These are phyloP conservation scores for Diadegma fenestrale DNA, from an alignment of 2,888 invertebrate species.

Conservation along the genomic window DNA sequence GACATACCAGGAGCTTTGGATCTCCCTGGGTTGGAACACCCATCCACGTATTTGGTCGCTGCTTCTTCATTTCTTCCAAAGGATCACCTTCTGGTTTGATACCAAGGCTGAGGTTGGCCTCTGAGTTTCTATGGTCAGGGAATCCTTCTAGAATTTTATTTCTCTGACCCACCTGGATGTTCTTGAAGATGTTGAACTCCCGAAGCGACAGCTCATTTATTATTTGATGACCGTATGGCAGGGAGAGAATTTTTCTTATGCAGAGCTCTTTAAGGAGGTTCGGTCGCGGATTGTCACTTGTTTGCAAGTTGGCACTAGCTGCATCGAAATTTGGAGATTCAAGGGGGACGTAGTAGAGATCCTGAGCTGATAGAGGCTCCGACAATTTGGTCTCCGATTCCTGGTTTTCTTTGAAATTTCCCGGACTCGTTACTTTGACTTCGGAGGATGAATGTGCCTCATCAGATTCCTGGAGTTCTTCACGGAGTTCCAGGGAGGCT, in stretches of 20 bases:
- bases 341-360: slow-evolving; percentile 75
- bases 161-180: slow-evolving; percentile 72
- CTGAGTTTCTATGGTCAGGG: neutral
- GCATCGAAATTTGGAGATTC: slow-evolving; percentile 71
- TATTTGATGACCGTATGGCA: slow-evolving; percentile 90
- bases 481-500: slow-evolving; percentile 84
- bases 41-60: slow-evolving; percentile 85
- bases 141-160: slow-evolving; percentile 27
- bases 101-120: neutral
- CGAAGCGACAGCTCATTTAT: slow-evolving; percentile 77
- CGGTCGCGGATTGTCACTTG: slow-evolving; percentile 79
- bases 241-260: slow-evolving; percentile 87
- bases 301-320: slow-evolving; percentile 35
- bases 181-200: slow-evolving; percentile 76
- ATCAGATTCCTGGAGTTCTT: slow-evolving; percentile 69
- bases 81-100: slow-evolving; percentile 29
- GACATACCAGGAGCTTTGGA: slow-evolving; percentile 88
- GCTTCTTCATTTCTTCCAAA: slow-evolving; percentile 70
- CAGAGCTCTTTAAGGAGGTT: slow-evolving; percentile 88
- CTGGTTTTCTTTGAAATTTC: slow-evolving; percentile 46
- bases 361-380: slow-evolving; percentile 60
- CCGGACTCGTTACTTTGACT: slow-evolving; percentile 64
- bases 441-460: slow-evolving; percentile 83
- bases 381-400: neutral
- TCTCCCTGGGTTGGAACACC: slow-evolving; percentile 88